Percentiles rank a stretch among this genome's conserved stretches.
phyloP scores from a whole-genome alignment of 1,140 invertebrate genomes.

The Harpegnathos saltator region DNA sequence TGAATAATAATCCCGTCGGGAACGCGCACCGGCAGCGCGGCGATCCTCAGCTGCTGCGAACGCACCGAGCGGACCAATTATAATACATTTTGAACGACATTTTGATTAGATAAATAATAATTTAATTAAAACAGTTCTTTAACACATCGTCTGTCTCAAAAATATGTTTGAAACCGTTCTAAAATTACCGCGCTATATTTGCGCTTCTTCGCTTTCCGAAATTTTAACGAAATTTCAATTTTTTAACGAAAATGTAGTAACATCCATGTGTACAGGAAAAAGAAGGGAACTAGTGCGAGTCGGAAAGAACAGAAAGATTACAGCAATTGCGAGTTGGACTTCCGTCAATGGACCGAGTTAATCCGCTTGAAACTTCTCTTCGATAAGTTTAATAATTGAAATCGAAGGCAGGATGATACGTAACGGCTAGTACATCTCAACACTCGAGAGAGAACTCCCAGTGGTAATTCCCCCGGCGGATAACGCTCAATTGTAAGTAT shows the following conservation, averaged over 20 bases:
- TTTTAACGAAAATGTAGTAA: not conserved
- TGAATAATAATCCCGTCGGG: not conserved
- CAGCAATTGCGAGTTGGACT: slow-evolving; percentile 4
- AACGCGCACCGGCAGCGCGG: too few relatives aligned
- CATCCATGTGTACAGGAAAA: not conserved
- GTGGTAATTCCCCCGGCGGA: not conserved
- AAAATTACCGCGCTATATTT: too few relatives aligned
- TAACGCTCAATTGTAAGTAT: slow-evolving; percentile 18
- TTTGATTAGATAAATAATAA: not conserved
- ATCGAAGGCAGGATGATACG: not conserved
- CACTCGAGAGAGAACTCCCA: not conserved
- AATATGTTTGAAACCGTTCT: not conserved
- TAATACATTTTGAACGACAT: too few relatives aligned
- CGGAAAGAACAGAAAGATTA: not conserved
- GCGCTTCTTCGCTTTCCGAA: not conserved
- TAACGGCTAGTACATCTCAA: not conserved
- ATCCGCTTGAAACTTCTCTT: slow-evolving; percentile 16
- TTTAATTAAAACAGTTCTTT: too few relatives aligned
- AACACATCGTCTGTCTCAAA: not conserved
- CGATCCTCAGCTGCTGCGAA: too few relatives aligned
- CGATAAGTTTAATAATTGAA: slow-evolving; percentile 45
- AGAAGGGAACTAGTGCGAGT: not conserved
- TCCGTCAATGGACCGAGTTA: slow-evolving; percentile 7
- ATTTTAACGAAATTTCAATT: slow-evolving; percentile 2
- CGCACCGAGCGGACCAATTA: too few relatives aligned